These are phyloP conservation scores for Eurytoma californica DNA, from an alignment of 2,888 invertebrate genomes.

Conservation along the genomic window DNA sequence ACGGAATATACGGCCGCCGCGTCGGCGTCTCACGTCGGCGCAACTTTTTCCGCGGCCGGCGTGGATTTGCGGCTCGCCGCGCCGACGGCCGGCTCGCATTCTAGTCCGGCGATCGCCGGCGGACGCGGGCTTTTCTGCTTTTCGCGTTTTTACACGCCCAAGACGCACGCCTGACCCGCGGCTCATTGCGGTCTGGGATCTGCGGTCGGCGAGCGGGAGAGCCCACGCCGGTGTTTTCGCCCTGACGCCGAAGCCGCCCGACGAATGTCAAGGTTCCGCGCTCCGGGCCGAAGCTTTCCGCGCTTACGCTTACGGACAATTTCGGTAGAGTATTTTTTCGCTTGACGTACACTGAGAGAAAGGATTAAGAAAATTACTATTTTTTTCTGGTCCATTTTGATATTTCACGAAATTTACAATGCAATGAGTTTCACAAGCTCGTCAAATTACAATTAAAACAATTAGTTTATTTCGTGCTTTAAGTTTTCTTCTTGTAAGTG, in stretches of 20 bases:
- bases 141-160: constrained; percentile 8
- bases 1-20: not conserved
- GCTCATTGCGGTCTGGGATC: constrained; percentile 57
- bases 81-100: not conserved
- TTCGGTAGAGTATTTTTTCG: too few relatives aligned
- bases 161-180: constrained; percentile 49
- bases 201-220: constrained; percentile 52
- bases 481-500: too few relatives aligned
- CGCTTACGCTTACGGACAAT: too few relatives aligned
- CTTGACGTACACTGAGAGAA: too few relatives aligned
- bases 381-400: too few relatives aligned
- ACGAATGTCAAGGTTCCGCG: constrained; percentile 61
- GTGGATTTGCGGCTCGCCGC: not conserved
- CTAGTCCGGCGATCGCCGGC: not conserved
- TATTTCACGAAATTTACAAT: too few relatives aligned
- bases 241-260: too few relatives aligned
- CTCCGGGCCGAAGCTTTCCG: too few relatives aligned
- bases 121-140: not conserved
- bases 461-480: too few relatives aligned
- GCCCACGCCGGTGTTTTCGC: not conserved
- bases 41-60: not conserved
- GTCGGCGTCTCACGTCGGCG: not conserved
- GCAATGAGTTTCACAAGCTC: too few relatives aligned
- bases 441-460: too few relatives aligned
- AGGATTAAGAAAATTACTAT: too few relatives aligned